phyloP scores from a whole-genome alignment of 2,888 invertebrate genomes.

The Xanthia icteritia region DNA sequence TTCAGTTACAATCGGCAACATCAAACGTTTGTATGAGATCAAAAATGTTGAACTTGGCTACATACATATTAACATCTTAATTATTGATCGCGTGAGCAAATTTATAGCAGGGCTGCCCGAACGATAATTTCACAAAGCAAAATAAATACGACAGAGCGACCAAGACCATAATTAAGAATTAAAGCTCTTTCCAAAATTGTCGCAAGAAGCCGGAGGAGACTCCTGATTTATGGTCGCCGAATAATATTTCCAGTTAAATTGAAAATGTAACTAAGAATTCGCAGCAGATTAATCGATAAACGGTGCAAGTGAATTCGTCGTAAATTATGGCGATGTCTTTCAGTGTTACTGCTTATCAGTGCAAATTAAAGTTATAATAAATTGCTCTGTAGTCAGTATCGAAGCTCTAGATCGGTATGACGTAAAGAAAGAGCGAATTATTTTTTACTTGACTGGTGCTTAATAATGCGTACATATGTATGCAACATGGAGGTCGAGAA shows the following conservation, averaged over 20 bases:
- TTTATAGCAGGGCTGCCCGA: conserved; percentile 75
- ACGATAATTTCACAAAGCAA: conserved; percentile 82
- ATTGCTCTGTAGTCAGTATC: conserved; percentile 40
- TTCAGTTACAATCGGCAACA: conserved; percentile 49
- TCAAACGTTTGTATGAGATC: conserved; percentile 45
- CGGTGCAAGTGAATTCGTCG: conserved; percentile 69
- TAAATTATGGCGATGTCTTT: conserved; percentile 61
- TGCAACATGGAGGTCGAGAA: conserved; percentile 78
- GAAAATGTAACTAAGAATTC: conserved; percentile 81
- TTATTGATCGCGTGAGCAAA: conserved; percentile 81
- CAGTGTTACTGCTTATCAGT: conserved; percentile 60
- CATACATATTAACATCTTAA: conserved; percentile 79
- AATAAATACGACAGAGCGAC: conserved; percentile 83
- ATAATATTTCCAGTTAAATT: conserved; percentile 83
- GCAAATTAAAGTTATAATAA: conserved; percentile 61
- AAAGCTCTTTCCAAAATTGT: conserved; percentile 85
- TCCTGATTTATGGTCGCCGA: conserved; percentile 82
- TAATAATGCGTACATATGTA: conserved; percentile 67
- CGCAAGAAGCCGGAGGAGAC: conserved; percentile 76
- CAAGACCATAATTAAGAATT: conserved; percentile 87
- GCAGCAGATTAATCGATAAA: conserved; percentile 78
- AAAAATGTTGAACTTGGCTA: conserved; percentile 58
- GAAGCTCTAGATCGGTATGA: conserved; percentile 43
- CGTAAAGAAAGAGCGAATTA: conserved; percentile 2
- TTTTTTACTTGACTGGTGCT: conserved; percentile 39